phyloP scores from a whole-genome alignment of 2,888 invertebrate species.

The Limnephilus lunatus region DNA sequence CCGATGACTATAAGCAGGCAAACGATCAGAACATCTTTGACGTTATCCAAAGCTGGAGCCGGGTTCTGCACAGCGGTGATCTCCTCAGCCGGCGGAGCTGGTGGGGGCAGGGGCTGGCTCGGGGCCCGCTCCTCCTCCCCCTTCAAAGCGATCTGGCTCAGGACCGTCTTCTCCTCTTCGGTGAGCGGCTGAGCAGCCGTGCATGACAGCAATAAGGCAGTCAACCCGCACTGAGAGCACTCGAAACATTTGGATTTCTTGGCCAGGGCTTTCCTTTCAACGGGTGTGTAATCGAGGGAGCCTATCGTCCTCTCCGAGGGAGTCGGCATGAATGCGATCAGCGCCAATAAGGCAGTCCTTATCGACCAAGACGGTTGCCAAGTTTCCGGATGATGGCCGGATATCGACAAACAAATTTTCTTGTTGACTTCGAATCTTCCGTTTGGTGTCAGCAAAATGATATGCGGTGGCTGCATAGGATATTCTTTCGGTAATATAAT shows the following conservation, averaged over 20 bases:
- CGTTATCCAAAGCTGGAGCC: conserved; percentile 52
- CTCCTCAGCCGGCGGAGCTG: not conserved
- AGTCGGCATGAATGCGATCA: conserved; percentile 97
- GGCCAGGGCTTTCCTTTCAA: conserved; percentile 88
- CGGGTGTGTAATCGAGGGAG: conserved; percentile 91
- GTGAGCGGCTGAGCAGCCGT: conserved; percentile 75
- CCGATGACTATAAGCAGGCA: conserved; percentile 60
- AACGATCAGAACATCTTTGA: conserved; percentile 60
- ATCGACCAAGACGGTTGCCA: conserved; percentile 99
- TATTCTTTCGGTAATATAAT: conserved; percentile 95
- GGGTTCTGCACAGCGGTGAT: not conserved
- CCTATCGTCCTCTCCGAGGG: conserved; percentile 94
- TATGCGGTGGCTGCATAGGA: conserved; percentile 98
- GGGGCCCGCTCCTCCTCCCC: conserved; percentile 74
- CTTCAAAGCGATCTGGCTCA: conserved; percentile 76
- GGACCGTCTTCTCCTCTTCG: conserved; percentile 75
- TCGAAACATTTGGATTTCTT: conserved; percentile 80
- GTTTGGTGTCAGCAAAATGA: conserved; percentile 94
- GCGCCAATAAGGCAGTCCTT: conserved; percentile 91
- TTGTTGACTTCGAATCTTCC: conserved; percentile 95
- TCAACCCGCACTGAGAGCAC: conserved; percentile 74
- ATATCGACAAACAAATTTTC: conserved; percentile 96
- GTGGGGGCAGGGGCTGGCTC: conserved; percentile 67
- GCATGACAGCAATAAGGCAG: conserved; percentile 72
- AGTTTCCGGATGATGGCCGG: conserved; percentile 97